A percentile compares a stretch with the other conserved stretches of the same genome.
phyloP scores from a whole-genome alignment of 2,888 invertebrate genomes.

The Lathronympha strigana region DNA sequence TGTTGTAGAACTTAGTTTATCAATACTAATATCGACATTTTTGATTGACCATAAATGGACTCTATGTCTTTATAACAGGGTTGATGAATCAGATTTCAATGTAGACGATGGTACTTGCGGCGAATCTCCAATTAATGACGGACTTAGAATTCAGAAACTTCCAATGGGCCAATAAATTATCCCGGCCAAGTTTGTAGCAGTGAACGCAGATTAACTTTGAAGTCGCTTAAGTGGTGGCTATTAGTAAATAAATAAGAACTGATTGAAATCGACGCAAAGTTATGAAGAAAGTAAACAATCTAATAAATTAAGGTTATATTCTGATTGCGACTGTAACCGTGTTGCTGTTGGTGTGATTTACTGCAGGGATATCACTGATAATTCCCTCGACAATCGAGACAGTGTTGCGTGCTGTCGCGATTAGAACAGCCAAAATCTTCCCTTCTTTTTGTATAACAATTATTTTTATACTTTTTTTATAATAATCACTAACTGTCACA shows the following conservation, averaged over 20 bases:
- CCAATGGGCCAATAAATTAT: conserved; percentile 66
- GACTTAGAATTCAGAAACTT: conserved; percentile 69
- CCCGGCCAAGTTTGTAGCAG: conserved; percentile 46
- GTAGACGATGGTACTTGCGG: conserved; percentile 50
- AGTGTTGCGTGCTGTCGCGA: too few relatives aligned
- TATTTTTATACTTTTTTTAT: too few relatives aligned
- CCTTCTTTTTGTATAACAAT: too few relatives aligned
- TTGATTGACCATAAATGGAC: neutral
- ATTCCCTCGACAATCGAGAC: too few relatives aligned
- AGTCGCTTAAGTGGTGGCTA: conserved; percentile 49
- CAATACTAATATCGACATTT: conserved; percentile 33
- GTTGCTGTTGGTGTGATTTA: too few relatives aligned
- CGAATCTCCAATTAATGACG: conserved; percentile 68
- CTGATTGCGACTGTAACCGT: too few relatives aligned
- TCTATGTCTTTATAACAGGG: neutral
- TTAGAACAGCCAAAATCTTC: too few relatives aligned
- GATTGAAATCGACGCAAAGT: neutral
- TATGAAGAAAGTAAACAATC: neutral
- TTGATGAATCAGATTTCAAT: neutral
- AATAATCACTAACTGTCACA: too few relatives aligned
- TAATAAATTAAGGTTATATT: too few relatives aligned
- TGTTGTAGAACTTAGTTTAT: conserved; percentile 64
- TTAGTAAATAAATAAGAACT: conserved; percentile 46
- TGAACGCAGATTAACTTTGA: conserved; percentile 55
- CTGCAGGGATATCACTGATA: too few relatives aligned